Evolutionary conservation across 1,140 invertebrate species (phyloP), one percentile per base, ranked within the genome.

Genomic region (Pseudomyrmex flavicornis): DNA sequence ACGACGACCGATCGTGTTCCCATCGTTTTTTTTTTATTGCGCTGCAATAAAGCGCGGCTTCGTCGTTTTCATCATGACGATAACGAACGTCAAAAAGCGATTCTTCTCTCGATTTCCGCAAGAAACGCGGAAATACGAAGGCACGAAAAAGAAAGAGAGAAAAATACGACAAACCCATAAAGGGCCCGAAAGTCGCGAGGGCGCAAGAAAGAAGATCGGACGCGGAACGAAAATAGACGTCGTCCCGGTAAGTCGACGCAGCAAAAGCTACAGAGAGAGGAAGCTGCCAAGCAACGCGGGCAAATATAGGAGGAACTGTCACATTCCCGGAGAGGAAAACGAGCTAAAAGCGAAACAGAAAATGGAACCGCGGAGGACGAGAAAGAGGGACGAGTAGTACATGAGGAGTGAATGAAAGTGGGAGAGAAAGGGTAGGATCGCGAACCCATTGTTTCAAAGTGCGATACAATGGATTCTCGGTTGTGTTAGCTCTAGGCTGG

Each of bases 361-460:
- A 75, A 82, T 44, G 62, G 69, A 76, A 54, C 26, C 48, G 13
- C 35, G 35, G 0, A 35, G 35, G 0, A 35, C 35, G 59, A 48
- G 35, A 20, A 15, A 62, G 62, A 65, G 44, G 59, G 50, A 12
- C 35, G 35, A 35, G 35, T 35, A 35, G 35, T 35, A 35, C 50
- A 52, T 13, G 50, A 1, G 15, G 48, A 22, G 20, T 22, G 17
- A 54, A 22, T 10, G 9, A 26, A 10, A 50, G 48, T 50, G 20
- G n/a, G 44, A 44, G 17, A 26, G 44, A 54, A 54, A 50, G 15
- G 46, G 26, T 56, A 61, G 68, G 74, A 61, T 65, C 74, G 48
- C 72, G 46, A 59, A 63, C 48, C 74, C 69, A 88, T 87, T 88
- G 86, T 87, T 79, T 79, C 69, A 35, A 87, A 83, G 56, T 80